A percentile compares a stretch with the other conserved stretches of the same genome.
phyloP scores from a whole-genome alignment of 2,113 vertebrate genomes.

The Nettapus auritus region DNA sequence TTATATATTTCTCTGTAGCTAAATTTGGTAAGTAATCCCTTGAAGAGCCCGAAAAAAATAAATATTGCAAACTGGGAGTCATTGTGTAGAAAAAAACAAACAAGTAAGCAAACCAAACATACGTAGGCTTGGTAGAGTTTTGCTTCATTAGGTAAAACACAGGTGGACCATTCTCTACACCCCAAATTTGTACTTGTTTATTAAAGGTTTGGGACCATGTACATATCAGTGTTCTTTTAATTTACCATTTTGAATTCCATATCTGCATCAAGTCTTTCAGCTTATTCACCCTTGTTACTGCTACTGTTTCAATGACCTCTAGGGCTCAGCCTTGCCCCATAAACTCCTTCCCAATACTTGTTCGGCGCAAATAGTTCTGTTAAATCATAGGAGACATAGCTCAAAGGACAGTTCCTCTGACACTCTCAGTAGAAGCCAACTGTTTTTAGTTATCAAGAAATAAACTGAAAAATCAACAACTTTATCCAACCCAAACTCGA shows the following conservation, averaged over 20 bases:
- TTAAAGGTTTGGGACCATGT: neutral
- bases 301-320: neutral
- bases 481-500: neutral
- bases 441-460: neutral
- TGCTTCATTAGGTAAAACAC: neutral
- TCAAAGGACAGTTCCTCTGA: neutral
- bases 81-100: neutral
- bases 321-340: neutral
- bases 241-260: neutral
- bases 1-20: neutral
- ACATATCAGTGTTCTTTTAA: neutral
- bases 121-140: neutral
- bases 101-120: neutral
- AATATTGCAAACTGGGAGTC: neutral
- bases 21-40: neutral
- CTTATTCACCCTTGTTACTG: neutral
- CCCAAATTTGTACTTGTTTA: neutral
- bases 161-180: neutral
- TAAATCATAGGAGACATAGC: neutral
- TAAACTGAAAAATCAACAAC: neutral
- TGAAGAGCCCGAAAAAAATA: neutral
- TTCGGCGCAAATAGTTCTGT: neutral
- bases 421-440: neutral
- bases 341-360: accelerated
- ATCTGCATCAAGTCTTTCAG: neutral